These are phyloP conservation scores for Perccottus glenii DNA, from an alignment of 2,113 vertebrate genomes.

Conservation along the genomic window DNA sequence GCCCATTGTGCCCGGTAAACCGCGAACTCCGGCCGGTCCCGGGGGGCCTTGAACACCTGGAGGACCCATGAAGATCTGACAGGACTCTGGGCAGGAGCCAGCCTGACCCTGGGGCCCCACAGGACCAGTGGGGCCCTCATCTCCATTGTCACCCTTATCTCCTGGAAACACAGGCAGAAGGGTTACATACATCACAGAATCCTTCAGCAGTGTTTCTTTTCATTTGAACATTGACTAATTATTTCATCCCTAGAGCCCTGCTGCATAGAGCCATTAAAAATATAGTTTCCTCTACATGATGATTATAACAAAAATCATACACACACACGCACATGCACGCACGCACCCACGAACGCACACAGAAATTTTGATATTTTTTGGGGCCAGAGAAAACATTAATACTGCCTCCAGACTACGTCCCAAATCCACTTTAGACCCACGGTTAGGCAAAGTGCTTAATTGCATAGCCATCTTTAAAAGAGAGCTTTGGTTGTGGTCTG, in stretches of 20 bases:
- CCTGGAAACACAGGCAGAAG: constrained; percentile 61
- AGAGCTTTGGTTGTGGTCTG: not conserved
- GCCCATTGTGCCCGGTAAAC: constrained; percentile 66
- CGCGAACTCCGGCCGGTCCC: constrained; percentile 64
- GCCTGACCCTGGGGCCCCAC: constrained; percentile 66
- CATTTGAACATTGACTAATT: not conserved
- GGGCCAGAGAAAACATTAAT: too few species aligned
- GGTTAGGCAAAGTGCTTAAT: too few species aligned
- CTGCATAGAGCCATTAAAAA: too few species aligned
- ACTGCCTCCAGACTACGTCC: too few species aligned
- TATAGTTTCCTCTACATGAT: too few species aligned
- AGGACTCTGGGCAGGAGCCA: constrained; percentile 68
- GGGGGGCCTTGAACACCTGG: constrained; percentile 62
- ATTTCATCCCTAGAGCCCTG: too few species aligned
- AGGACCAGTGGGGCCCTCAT: constrained; percentile 54
- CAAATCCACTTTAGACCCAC: too few species aligned
- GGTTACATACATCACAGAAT: not conserved
- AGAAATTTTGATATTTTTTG: too few species aligned
- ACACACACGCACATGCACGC: too few species aligned
- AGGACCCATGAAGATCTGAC: constrained; percentile 50
- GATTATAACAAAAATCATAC: too few species aligned
- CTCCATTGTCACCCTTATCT: constrained; percentile 72
- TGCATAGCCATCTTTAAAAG: not conserved
- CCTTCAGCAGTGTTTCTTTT: not conserved
- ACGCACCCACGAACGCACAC: too few species aligned